These are phyloP conservation scores for Siphamia tubifer DNA, from an alignment of 2,113 vertebrate species.

Conservation along the genomic window DNA sequence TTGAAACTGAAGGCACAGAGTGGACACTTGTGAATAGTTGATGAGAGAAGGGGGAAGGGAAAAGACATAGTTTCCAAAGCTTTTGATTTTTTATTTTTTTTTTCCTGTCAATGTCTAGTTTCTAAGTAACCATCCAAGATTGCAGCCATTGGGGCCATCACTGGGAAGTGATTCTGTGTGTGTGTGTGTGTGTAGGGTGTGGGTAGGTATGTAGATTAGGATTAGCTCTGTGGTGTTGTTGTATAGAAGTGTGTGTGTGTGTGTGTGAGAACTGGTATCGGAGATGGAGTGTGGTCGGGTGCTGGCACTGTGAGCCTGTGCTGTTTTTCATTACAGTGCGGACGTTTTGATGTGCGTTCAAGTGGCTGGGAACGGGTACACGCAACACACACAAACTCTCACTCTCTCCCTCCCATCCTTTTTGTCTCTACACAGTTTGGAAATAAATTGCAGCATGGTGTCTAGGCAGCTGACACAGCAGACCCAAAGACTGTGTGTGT, in stretches of 20 bases:
- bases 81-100: conserved; percentile 37
- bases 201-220: conserved; percentile 48
- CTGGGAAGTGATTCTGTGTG: conserved; percentile 32
- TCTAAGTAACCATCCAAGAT: conserved; percentile 67
- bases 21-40: conserved; percentile 36
- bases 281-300: conserved; percentile 27
- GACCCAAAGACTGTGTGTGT: conserved; percentile 28
- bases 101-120: conserved; percentile 46
- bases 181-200: conserved; percentile 1
- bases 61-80: conserved; percentile 47
- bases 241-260: conserved; percentile 24
- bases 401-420: conserved; percentile 13
- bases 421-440: conserved; percentile 36
- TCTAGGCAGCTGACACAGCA: conserved; percentile 55
- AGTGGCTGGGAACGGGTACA: conserved; percentile 33
- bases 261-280: conserved; percentile 35
- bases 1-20: neutral
- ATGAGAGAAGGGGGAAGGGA: conserved; percentile 31
- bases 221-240: conserved; percentile 31
- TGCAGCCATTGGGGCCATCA: conserved; percentile 55
- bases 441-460: conserved; percentile 55
- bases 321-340: conserved; percentile 66
- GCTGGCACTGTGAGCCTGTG: conserved; percentile 29
- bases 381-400: conserved; percentile 11
- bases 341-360: conserved; percentile 66